Conservation (phyloP, 2,113 vertebrate species). For the chimpanzee (Pan troglodytes) region NHGRI_mPanTro3-v2.1_pri NC_086015.1:102368001-102368500, state of each 20-base stretch:
- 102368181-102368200: not conserved
- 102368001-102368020: not conserved
- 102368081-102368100: not conserved
- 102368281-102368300: not conserved
- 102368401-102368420: not conserved
- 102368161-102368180: not conserved
- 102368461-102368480: conserved; percentile 15
- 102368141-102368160: not conserved
- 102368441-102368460: not conserved
- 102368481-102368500: not conserved
- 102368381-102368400: conserved; percentile 31
- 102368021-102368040: conserved; percentile 14
- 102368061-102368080: not conserved
- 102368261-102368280: not conserved
- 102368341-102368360: conserved; percentile 7
- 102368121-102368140: not conserved
- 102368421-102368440: not conserved
- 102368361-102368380: not conserved
- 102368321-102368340: not conserved
- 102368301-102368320: not conserved
- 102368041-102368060: not conserved
- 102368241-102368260: not conserved
- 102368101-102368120: not conserved
- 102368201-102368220: not conserved
- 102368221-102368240: not conserved